phyloP scores from a whole-genome alignment of 2,113 vertebrate species.

The Pseudorasbora parva region DNA sequence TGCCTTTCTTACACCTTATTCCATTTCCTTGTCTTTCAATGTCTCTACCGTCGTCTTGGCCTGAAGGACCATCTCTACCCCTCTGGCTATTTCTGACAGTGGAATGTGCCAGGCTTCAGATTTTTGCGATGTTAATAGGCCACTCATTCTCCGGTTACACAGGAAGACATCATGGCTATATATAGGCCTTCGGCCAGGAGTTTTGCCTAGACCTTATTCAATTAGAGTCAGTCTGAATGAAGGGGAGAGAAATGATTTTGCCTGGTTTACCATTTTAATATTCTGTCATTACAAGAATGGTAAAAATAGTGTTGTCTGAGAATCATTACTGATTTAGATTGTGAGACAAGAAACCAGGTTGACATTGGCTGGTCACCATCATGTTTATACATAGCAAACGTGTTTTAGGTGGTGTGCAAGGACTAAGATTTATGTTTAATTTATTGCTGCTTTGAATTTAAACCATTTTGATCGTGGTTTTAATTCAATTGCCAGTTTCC shows the following conservation, averaged over 20 bases:
- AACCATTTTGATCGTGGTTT: not conserved
- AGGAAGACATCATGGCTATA: constrained; percentile 80
- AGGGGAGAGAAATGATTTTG: constrained; percentile 36
- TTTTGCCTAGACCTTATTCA: constrained; percentile 49
- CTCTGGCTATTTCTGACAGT: constrained; percentile 77
- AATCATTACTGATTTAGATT: constrained; percentile 16
- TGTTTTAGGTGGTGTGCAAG: not conserved
- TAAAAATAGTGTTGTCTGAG: constrained; percentile 28
- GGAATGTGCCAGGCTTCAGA: constrained; percentile 82
- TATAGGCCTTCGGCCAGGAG: constrained; percentile 63
- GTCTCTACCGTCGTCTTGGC: constrained; percentile 40
- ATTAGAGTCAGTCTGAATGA: constrained; percentile 47
- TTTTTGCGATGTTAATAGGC: constrained; percentile 79
- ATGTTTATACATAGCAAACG: constrained; percentile 14
- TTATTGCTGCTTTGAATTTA: not conserved
- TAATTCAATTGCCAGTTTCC: too few relatives aligned
- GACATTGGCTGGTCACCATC: not conserved
- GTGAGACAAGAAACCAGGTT: not conserved
- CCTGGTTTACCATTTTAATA: constrained; percentile 6
- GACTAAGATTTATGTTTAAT: not conserved
- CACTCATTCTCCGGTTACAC: constrained; percentile 77
- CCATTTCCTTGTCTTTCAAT: constrained; percentile 46
- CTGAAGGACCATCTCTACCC: constrained; percentile 58
- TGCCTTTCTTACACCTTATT: not conserved
- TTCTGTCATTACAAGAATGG: constrained; percentile 15